Evolutionary conservation across 2,888 invertebrate genomes (phyloP), one percentile per base, ranked within the genome.

Genomic region (Iselma pallidipennis): DNA sequence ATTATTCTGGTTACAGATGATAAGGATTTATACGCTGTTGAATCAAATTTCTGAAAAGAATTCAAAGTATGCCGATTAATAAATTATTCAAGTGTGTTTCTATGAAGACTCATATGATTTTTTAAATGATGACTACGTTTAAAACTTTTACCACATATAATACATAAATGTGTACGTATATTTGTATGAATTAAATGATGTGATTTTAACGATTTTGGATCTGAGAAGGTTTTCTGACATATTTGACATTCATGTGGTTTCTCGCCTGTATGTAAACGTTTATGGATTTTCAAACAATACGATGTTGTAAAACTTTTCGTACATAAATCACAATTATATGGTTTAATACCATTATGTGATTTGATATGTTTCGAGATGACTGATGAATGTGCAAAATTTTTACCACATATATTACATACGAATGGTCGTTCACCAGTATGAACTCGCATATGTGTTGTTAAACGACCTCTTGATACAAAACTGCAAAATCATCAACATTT

Each of bases 371-470:
- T 71, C 2, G 63, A 66, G 23, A 73, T 59, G n/a, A 66, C 70
- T 9, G 71, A 67, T 3, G 76, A 74, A 49, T 76, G 75, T 1
- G 74, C 68, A 63, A 76, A 77, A 14, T 53, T 63, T 66, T 74
- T 75, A n/a, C 71, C 69, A 54, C 78, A 78, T 37, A 71, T 62
- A 19, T 69, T 66, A 60, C 77, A 77, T 25, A 58, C 31, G 59
- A 73, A 77, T 10, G 76, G 77, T 21, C 71, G 63, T 64, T 77
- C 76, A 23, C 74, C 73, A 5, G 76, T 73, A 56, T 77, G 77
- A 4, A 70, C 66, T 45, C 76, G 65, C 59, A 63, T 67, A 64
- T 78, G 78, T 6, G 72, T 69, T n/a, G 72, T 72, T 26, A 78
- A 61, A 53, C 71, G 67, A 53, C 75, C 73, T 55, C 71, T 72